phyloP scores from a whole-genome alignment of 2,888 invertebrate species.

The Argyresthia albistria region DNA sequence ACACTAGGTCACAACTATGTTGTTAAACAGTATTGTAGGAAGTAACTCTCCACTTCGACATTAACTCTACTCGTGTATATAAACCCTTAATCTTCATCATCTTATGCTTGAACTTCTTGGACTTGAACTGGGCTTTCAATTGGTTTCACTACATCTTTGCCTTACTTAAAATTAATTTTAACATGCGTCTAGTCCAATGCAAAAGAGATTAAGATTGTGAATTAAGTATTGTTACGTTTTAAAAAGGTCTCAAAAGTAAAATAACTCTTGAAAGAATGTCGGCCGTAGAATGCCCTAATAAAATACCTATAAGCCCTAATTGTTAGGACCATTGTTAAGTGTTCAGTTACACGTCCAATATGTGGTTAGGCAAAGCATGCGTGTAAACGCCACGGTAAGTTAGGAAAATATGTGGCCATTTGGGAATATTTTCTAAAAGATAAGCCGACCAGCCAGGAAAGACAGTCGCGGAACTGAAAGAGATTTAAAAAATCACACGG shows the following conservation, averaged over 20 bases:
- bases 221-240: constrained; percentile 49
- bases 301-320: constrained; percentile 28
- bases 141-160: constrained; percentile 65
- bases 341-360: constrained; percentile 66
- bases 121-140: constrained; percentile 40
- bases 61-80: constrained; percentile 30
- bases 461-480: too few species aligned
- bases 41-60: constrained; percentile 38
- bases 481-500: too few species aligned
- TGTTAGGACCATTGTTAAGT: constrained; percentile 58
- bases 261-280: background rate
- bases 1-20: constrained; percentile 50
- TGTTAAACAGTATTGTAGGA: constrained; percentile 60
- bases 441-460: too few species aligned
- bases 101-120: constrained; percentile 29
- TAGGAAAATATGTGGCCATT: background rate
- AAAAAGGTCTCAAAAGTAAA: constrained; percentile 11
- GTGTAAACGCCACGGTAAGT: background rate
- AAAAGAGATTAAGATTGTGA: constrained; percentile 65
- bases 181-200: constrained; percentile 70
- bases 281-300: constrained; percentile 28
- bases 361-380: constrained; percentile 3
- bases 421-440: background rate
- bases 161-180: constrained; percentile 58
- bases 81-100: constrained; percentile 30